Percentiles rank a stretch among this genome's conserved stretches.
Conservation (phyloP, 2,113 vertebrate species). For the Arvicanthis niloticus region DNA sequence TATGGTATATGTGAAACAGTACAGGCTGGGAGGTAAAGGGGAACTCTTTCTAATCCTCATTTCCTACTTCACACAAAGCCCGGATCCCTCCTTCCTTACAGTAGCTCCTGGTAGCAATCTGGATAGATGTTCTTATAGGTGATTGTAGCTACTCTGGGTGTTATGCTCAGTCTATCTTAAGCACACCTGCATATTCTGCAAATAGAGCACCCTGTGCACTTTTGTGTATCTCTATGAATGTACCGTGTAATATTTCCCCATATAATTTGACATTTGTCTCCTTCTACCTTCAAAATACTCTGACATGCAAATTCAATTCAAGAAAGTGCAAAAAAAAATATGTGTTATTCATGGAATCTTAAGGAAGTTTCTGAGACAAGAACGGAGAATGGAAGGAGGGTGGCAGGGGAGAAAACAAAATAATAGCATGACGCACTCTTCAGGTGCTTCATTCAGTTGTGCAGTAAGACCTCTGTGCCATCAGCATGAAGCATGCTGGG, state of each 20-base stretch:
- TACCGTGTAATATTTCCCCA: slow-evolving; percentile 6
- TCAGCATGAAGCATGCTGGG: not conserved
- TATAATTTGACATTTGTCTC: slow-evolving; percentile 15
- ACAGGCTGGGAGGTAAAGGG: not conserved
- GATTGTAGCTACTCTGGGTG: not conserved
- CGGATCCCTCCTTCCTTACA: not conserved
- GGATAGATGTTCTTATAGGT: not conserved
- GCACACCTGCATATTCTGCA: not conserved
- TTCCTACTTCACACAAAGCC: not conserved
- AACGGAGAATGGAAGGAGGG: not conserved
- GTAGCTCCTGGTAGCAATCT: not conserved
- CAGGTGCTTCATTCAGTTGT: not conserved
- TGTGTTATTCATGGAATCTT: not conserved
- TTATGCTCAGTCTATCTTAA: not conserved
- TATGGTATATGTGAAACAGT: not conserved
- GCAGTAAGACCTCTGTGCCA: not conserved
- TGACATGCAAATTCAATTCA: not conserved
- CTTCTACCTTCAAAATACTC: slow-evolving; percentile 14
- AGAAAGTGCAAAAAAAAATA: not conserved
- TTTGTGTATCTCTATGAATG: not conserved
- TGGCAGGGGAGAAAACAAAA: not conserved
- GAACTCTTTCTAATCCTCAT: not conserved
- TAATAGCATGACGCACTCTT: not conserved
- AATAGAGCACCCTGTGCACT: accelerated
- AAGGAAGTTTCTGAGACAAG: not conserved